Base-by-base conservation (phyloP, 1,140 invertebrate genomes). In the Drosophila lacteicornis region DNA sequence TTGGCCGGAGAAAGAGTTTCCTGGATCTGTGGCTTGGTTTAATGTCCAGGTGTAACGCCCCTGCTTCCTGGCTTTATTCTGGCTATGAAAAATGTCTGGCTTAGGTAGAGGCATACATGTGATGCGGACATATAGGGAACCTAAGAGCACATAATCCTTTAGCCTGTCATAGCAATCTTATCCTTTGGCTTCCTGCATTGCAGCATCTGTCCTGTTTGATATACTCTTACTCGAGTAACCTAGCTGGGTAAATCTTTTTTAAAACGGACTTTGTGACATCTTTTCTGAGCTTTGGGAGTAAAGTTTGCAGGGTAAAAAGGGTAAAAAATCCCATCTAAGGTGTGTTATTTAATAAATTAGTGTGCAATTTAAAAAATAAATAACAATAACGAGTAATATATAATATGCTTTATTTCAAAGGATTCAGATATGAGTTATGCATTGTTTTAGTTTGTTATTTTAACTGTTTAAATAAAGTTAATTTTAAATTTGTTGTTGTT, bases 61-160 rank as follows among this genome's bases (percentile, higher is more conserved):
- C 61, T 63, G 63, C 40, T 61, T 75, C 30, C 49, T 55, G 55
- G 19, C 61, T 47, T 42, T 40, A 25, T 60, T 36, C 63, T 45
- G 17, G 15, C 63, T 38, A 79, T 83, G 84, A 88, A 77, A 88
- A 88, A 83, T 84, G 53, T 53, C 71, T 22, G 80, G 83, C 76
- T 80, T 77, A 83, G 43, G 57, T 19, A 12, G 50, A 61, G 61
- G 25, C 27, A 58, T 13, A 49, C 22, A 49, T 19, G 27, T 33
- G 51, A 19, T 33, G 51, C 17, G 38, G 9, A 38, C 15, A n/a
- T 22, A 17, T 22, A 13, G 36, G 53, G n/a, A 27, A 11, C 22
- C 56, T 56, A 61, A 63, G 66, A 66, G 66, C 56, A 53, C 71
- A 63, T 87, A 87, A 87, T 88, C 83, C 84, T 80, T 86, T 88